Conservation (phyloP, 2,888 invertebrate genomes). For the Smittia sp. region DNA sequence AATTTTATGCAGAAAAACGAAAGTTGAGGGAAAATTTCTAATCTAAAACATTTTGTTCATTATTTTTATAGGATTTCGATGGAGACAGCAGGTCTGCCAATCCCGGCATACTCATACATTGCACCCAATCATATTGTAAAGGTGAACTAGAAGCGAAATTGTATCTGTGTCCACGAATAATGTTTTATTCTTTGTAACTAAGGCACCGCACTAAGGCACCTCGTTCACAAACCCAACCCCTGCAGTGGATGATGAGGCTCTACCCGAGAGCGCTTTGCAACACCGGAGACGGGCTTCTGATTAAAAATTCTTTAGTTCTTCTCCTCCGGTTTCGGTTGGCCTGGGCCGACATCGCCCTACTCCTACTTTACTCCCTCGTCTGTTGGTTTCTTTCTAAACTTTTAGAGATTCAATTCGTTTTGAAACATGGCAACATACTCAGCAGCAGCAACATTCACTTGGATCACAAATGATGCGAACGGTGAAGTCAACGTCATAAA, state of each 20-base stretch:
- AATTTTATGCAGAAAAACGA: neutral
- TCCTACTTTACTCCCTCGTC: neutral
- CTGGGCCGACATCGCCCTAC: neutral
- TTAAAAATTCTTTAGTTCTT: neutral
- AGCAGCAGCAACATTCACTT: neutral
- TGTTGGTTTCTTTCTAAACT: slow-evolving; percentile 12
- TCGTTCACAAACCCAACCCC: neutral
- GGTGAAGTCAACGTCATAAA: neutral
- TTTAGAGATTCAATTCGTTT: neutral
- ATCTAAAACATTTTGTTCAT: slow-evolving; percentile 29
- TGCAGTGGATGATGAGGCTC: neutral
- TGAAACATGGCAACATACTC: neutral
- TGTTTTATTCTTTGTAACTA: too few relatives aligned
- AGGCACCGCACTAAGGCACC: slow-evolving; percentile 58
- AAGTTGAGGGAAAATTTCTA: neutral
- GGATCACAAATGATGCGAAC: neutral
- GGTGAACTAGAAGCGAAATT: too few relatives aligned
- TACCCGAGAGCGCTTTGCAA: neutral
- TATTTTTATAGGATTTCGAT: slow-evolving; percentile 79
- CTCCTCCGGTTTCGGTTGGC: neutral
- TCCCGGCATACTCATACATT: slow-evolving; percentile 89
- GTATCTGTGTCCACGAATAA: too few relatives aligned
- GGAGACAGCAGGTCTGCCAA: slow-evolving; percentile 89
- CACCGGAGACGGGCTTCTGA: slow-evolving; percentile 2
- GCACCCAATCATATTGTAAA: slow-evolving; percentile 90